These are phyloP conservation scores for Agriopis marginaria DNA, from an alignment of 2,888 invertebrate genomes.

Conservation along the genomic window DNA sequence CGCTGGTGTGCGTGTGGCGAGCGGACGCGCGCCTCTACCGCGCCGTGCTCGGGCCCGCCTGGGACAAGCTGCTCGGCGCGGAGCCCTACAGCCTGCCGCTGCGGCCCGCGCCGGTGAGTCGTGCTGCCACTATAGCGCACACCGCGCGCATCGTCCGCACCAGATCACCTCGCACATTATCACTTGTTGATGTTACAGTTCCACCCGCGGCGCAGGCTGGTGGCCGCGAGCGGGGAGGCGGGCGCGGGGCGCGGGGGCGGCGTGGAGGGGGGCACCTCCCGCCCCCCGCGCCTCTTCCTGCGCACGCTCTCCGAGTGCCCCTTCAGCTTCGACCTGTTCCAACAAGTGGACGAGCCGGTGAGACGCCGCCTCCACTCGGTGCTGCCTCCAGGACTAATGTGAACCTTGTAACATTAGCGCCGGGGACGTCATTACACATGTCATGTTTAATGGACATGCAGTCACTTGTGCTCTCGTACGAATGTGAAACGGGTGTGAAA, in stretches of 20 bases:
- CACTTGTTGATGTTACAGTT: background rate
- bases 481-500: background rate
- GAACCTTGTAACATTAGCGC: too few species aligned
- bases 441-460: too few species aligned
- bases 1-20: constrained; percentile 35
- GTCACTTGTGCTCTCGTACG: too few species aligned
- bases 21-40: constrained; percentile 23
- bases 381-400: background rate
- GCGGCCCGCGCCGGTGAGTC: background rate
- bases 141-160: background rate
- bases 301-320: constrained; percentile 73
- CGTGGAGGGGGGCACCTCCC: background rate
- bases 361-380: constrained; percentile 12
- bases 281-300: constrained; percentile 57
- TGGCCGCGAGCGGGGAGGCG: constrained; percentile 12
- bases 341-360: constrained; percentile 47
- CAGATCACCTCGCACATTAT: too few species aligned
- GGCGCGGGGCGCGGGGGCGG: constrained; percentile 3
- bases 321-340: constrained; percentile 63
- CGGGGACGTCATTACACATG: too few species aligned
- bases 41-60: constrained; percentile 23
- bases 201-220: constrained; percentile 2
- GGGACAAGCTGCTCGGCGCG: background rate
- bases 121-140: background rate
- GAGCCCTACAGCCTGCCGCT: constrained; percentile 31